Evolutionary conservation across 2,113 vertebrate genomes (phyloP), one percentile per base, ranked within the genome.

Genomic region (Embiotoca jacksoni): DNA sequence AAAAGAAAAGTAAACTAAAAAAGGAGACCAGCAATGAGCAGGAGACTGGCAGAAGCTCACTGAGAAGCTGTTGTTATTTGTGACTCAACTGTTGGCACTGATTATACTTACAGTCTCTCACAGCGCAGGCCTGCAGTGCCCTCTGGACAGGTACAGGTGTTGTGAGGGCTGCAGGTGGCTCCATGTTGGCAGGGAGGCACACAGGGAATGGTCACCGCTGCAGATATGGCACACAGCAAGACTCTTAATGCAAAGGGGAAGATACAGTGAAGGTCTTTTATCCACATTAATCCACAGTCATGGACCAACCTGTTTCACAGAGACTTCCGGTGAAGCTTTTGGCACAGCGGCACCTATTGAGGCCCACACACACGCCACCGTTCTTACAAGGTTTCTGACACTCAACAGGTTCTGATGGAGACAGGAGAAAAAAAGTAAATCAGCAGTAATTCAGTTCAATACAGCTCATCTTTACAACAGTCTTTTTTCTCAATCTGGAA

Each of bases 121-220:
- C 95, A 96, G 75, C 94, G 95, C 44, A 94, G 83, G 15, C 95
- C 95, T 1, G 92, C 75, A 0, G 95, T 95, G 63, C 95, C 95
- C 49, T 90, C 72, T 0, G 92, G 88, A 80, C 95, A 96, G 37
- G 80, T 91, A 69, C 95, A 96, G 37, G 92, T 95, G 79, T 95
- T 96, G 74, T 91, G 94, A 37, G 94, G 94, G 66, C 90, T 90
- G 77, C 95, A 96, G 55, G 83, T 92, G 63, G 92, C 93, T 0
- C 94, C 94, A 4, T 96, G 93, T 32, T 92, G 90, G 67, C 95
- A 96, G 16, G 93, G 95, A 0, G 95, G 95, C 49, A 96, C 91
- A 71, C 95, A 96, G 53, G 94, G 95, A 8, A 82, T 92, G 8
- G 83, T 93, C 67, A 95, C 77, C 0, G 90, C 95, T 96, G 57